Conservation (phyloP, 2,797 vertebrate species). For the Lophura swinhoii region DNA sequence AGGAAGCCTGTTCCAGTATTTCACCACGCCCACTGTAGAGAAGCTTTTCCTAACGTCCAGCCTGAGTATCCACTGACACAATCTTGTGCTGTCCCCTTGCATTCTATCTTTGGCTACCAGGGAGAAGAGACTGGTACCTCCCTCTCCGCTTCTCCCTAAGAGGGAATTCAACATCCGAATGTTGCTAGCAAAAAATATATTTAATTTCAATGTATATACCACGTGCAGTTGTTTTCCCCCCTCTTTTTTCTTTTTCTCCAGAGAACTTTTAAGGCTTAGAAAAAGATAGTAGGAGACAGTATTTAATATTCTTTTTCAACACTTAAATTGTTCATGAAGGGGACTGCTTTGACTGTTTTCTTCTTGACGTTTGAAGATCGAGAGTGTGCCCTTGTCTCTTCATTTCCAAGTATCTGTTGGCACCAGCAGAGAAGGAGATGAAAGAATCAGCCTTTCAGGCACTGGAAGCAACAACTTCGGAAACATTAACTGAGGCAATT, state of each 20-base stretch:
- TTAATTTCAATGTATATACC: neutral
- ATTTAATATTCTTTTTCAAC: conserved; percentile 7
- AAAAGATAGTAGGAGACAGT: neutral
- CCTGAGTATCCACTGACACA: neutral
- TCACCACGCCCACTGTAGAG: neutral
- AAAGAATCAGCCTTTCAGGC: conserved; percentile 54
- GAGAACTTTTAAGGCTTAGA: neutral
- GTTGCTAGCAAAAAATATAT: neutral
- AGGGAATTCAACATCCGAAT: neutral
- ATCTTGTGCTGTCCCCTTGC: neutral
- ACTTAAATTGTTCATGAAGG: neutral
- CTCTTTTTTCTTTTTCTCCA: neutral
- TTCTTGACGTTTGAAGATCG: conserved; percentile 56
- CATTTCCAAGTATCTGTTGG: conserved; percentile 30
- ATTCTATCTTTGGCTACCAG: neutral
- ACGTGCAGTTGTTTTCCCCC: neutral
- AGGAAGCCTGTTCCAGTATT: neutral
- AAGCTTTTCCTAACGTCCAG: too few species aligned
- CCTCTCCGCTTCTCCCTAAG: neutral
- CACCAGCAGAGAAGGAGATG: conserved; percentile 29
- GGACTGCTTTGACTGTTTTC: neutral
- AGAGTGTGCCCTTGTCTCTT: conserved; percentile 61
- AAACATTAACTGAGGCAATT: conserved; percentile 33
- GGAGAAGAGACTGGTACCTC: neutral
- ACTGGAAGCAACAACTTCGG: conserved; percentile 53